Percentiles rank a stretch among this genome's conserved stretches.
Evolutionary conservation across 2,797 vertebrate genomes (phyloP).

Genomic region (Heteromormyrus szaboi): DNA sequence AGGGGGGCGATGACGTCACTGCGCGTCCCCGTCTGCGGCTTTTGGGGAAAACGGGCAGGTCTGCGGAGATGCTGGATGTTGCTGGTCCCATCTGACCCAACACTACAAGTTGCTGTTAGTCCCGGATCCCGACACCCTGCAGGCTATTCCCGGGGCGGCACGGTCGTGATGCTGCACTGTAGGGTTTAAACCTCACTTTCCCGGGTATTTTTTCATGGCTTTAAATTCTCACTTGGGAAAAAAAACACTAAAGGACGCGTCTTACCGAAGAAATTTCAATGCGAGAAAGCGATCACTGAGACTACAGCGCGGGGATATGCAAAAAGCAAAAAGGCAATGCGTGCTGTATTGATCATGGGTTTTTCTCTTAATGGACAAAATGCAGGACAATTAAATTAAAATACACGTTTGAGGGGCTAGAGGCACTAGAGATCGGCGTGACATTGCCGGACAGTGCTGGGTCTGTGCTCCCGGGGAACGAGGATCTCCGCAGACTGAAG

Average conservation of each 20-base stretch:
- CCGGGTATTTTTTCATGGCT: background rate
- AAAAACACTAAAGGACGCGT: background rate
- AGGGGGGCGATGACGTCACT: background rate
- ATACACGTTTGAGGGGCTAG: background rate
- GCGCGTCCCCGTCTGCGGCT: background rate
- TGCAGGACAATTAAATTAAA: background rate
- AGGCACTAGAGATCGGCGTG: background rate
- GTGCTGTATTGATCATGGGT: background rate
- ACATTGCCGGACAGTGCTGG: background rate
- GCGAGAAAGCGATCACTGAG: background rate
- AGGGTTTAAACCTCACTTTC: background rate
- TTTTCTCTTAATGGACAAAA: background rate
- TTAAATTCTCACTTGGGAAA: background rate
- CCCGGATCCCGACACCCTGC: background rate
- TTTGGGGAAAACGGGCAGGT: background rate
- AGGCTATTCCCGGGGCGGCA: background rate
- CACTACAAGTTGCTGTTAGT: background rate
- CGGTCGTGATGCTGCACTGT: background rate
- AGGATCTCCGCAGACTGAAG: conserved; percentile 10
- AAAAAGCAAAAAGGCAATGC: background rate
- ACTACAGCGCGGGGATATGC: background rate
- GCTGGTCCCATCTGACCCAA: background rate
- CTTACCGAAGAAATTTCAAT: background rate
- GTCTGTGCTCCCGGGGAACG: background rate
- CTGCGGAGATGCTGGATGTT: background rate